Evolutionary conservation across 1,140 invertebrate genomes (phyloP).

Genomic region (Hesperophylax magnus): DNA sequence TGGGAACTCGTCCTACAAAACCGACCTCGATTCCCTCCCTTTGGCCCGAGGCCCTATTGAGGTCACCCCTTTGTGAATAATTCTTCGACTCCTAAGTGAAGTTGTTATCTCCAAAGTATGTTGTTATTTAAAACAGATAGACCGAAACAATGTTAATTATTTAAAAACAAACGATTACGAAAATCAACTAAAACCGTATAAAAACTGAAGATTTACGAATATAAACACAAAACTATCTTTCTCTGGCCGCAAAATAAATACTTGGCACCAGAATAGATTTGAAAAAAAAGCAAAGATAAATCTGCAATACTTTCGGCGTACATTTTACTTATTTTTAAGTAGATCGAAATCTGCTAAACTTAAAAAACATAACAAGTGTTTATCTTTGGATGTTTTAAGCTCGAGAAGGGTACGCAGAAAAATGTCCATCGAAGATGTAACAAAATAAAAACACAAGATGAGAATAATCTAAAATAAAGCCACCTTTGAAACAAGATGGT

Average conservation of each 20-base stretch:
- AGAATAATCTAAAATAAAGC: too few relatives aligned
- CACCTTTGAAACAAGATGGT: too few relatives aligned
- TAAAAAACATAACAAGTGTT: too few relatives aligned
- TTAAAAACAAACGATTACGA: not conserved
- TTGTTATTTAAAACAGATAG: constrained; percentile 25
- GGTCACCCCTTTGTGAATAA: constrained; percentile 38
- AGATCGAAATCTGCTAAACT: too few relatives aligned
- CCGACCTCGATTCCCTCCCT: constrained; percentile 36
- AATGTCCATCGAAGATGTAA: too few relatives aligned
- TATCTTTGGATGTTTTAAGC: too few relatives aligned
- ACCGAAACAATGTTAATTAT: not conserved
- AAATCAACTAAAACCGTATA: not conserved
- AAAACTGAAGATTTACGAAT: not conserved
- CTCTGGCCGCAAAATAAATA: not conserved
- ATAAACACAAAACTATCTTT: not conserved
- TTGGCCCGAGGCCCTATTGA: constrained; percentile 31
- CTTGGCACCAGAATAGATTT: not conserved
- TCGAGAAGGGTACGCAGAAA: too few relatives aligned
- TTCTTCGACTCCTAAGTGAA: constrained; percentile 16
- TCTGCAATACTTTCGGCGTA: too few relatives aligned
- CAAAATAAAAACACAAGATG: too few relatives aligned
- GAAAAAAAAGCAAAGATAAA: not conserved
- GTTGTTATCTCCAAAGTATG: constrained; percentile 12
- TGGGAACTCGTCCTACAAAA: constrained; percentile 16
- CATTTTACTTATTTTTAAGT: too few relatives aligned